A percentile compares a stretch with the other conserved stretches of the same genome.
Evolutionary conservation across 2,797 vertebrate species (phyloP).

Genomic region (Otolemur crassicaudatus): DNA sequence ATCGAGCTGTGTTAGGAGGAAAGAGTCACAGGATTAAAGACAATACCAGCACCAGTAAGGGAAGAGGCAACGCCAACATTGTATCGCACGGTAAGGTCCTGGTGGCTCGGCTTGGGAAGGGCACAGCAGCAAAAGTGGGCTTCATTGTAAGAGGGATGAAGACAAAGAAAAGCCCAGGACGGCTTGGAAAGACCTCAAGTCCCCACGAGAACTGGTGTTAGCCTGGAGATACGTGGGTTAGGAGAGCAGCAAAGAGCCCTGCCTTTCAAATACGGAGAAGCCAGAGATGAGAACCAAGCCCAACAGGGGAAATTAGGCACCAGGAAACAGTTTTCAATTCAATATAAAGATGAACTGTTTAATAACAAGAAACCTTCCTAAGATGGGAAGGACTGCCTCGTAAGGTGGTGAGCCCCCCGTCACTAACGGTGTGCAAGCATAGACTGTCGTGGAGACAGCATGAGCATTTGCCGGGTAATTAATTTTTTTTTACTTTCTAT

Average conservation of each 20-base stretch:
- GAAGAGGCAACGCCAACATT: not conserved
- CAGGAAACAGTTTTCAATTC: not conserved
- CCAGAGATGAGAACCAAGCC: not conserved
- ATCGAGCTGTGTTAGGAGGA: not conserved
- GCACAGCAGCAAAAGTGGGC: not conserved
- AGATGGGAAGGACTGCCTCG: not conserved
- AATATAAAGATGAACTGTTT: not conserved
- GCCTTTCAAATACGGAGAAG: not conserved
- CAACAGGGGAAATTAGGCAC: not conserved
- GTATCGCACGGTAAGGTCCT: not conserved
- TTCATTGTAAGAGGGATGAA: not conserved
- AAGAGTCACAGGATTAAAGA: not conserved
- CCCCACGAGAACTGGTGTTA: not conserved
- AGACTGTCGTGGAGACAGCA: not conserved
- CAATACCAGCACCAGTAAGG: not conserved
- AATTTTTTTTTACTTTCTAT: not conserved
- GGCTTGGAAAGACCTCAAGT: not conserved
- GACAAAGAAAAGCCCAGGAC: not conserved
- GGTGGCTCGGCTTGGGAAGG: not conserved
- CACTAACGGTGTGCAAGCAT: not conserved
- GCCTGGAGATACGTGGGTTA: not conserved
- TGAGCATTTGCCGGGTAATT: not conserved
- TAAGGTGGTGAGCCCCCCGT: not conserved
- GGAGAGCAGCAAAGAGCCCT: not conserved
- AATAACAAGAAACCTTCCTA: not conserved